Evolutionary conservation across 2,113 vertebrate species (phyloP).

Genomic region (Antidorcas marsupialis): DNA sequence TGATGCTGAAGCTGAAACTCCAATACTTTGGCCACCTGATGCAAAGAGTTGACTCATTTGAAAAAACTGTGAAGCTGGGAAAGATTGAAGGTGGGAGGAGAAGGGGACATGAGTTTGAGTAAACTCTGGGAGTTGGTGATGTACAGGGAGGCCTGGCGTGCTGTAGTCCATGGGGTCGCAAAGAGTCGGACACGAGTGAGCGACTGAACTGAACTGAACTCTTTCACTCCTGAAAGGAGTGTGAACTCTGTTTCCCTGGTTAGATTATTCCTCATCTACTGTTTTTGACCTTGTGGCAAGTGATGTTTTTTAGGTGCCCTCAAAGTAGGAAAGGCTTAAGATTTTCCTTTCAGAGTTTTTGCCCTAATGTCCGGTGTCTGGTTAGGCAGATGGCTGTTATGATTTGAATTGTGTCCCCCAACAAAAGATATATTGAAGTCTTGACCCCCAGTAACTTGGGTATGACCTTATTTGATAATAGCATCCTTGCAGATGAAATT

Average conservation of each 20-base stretch:
- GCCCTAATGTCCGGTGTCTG: background rate
- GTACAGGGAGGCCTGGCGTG: background rate
- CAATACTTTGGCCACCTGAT: background rate
- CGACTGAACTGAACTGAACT: background rate
- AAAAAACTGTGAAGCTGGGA: background rate
- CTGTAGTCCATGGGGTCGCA: background rate
- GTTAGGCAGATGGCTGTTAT: background rate
- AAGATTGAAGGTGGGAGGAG: background rate
- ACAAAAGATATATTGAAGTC: background rate
- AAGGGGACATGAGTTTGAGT: background rate
- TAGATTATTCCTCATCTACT: background rate
- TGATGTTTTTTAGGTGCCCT: background rate
- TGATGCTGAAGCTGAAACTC: background rate
- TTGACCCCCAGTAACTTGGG: background rate
- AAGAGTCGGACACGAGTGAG: background rate
- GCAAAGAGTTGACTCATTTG: background rate
- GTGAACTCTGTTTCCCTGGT: background rate
- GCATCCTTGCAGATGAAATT: background rate
- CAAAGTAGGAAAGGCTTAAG: background rate
- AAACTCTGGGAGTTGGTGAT: background rate
- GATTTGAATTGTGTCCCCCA: background rate
- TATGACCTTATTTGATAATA: background rate
- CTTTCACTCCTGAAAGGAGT: constrained; percentile 22
- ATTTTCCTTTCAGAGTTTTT: background rate
- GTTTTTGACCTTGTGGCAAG: background rate